Evolutionary conservation across 2,888 invertebrate genomes (phyloP), one percentile per base, ranked within the genome.

Genomic region (Himalopsyche kuldschensis): DNA sequence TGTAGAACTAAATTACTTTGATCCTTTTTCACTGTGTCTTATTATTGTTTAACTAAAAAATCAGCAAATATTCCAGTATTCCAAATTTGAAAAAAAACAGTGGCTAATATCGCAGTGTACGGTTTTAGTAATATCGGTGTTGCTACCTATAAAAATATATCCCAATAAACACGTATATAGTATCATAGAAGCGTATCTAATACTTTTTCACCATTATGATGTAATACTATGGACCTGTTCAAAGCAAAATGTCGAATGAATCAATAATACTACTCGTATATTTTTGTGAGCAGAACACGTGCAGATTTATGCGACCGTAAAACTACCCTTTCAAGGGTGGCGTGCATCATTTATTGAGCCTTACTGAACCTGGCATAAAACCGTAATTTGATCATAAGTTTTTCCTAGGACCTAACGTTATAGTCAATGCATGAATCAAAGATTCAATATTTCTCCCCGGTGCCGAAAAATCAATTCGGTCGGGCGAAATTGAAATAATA

Each of bases 371-470:
- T 69, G 69, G 69, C 69, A 69, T 69, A 69, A 69, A 69, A 24
- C 69, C 69, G 69, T 69, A 69, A 69, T 69, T 69, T 69, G 69
- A 69, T 69, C 69, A 69, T 69, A 69, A 69, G 69, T 69, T 69
- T 69, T 69, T 69, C 27, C 69, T 69, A 69, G 69, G 30, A 69
- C 69, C 69, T 27, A 27, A 11, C 69, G 27, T 69, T 69, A 69
- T 27, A 69, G 69, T 69, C 69, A 69, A 69, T 69, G 27, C 69
- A 69, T 69, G 69, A 69, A 69, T 69, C 69, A 69, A 69, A 69
- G 69, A 69, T 69, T 69, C 69, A 69, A 69, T 69, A 69, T 11
- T 69, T 27, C 69, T 11, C 69, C 69, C 69, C 69, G 69, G 69
- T n/a, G 11, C 69, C 69, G 69, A 69, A 69, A 69, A 69, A 69